phyloP scores from a whole-genome alignment of 2,113 vertebrate species.

The Anolis carolinensis region DNA sequence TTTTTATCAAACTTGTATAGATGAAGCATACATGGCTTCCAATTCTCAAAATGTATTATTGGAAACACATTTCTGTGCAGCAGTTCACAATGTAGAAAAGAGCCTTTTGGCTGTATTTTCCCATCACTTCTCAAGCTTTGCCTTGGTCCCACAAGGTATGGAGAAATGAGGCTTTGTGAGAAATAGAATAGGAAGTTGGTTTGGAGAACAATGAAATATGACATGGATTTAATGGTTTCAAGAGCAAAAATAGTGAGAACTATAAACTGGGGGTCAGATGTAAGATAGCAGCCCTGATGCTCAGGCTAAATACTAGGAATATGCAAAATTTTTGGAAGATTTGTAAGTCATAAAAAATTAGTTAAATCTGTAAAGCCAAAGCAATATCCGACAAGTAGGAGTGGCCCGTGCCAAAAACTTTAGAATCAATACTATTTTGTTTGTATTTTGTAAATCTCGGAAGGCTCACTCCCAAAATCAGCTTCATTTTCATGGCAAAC shows the following conservation, averaged over 20 bases:
- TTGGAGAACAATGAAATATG: not conserved
- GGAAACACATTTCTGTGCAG: not conserved
- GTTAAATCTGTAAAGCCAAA: no score
- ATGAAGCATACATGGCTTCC: not conserved
- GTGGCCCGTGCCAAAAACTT: no score
- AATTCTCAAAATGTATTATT: not conserved
- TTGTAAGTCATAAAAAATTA: no score
- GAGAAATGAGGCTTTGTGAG: not conserved
- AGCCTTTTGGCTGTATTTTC: not conserved
- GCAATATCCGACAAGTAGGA: no score
- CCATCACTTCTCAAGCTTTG: not conserved
- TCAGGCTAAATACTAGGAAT: not conserved
- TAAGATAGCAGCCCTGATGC: not conserved
- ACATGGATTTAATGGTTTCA: not conserved
- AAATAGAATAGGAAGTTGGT: not conserved
- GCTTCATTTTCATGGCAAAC: no score
- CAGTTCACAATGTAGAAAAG: not conserved
- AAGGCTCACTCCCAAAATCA: no score
- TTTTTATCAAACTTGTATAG: slow-evolving; percentile 7
- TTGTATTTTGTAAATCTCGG: no score
- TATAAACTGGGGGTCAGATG: not conserved
- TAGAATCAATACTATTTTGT: no score
- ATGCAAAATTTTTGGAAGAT: no score
- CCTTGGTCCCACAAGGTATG: not conserved
- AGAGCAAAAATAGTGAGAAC: not conserved